Percentiles rank a stretch among this genome's conserved stretches.
Evolutionary conservation across 2,113 vertebrate genomes (phyloP).

Genomic region (Epinephelus moara): DNA sequence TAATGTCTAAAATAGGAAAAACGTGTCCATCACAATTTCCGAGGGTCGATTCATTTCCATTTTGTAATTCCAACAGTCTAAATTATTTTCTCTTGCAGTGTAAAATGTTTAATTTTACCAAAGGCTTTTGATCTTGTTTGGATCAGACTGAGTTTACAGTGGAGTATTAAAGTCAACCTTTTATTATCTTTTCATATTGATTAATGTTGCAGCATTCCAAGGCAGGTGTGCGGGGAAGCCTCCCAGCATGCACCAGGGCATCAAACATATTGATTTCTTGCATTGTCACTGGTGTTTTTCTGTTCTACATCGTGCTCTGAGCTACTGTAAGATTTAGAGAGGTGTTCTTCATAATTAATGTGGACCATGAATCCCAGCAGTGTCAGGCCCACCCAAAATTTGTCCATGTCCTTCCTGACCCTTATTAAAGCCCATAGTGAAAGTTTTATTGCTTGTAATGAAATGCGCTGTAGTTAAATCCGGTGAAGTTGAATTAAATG

Average conservation of each 20-base stretch:
- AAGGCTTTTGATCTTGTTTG: not conserved
- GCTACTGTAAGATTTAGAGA: not conserved
- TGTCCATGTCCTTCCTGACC: slow-evolving; percentile 7
- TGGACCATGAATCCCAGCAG: slow-evolving; percentile 3
- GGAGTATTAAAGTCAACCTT: not conserved
- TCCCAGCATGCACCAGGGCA: not conserved
- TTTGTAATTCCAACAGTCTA: not conserved
- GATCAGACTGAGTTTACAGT: not conserved
- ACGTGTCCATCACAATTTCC: not conserved
- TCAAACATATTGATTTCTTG: not conserved
- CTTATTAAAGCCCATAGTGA: slow-evolving; percentile 20
- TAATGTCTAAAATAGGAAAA: not conserved
- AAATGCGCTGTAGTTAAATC: slow-evolving; percentile 44
- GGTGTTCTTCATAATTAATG: slow-evolving; percentile 3
- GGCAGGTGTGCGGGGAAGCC: not conserved
- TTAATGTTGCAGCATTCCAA: not conserved
- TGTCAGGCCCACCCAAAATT: not conserved
- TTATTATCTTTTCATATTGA: not conserved
- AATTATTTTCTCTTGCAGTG: not conserved
- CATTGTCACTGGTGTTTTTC: not conserved
- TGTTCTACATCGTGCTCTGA: not conserved
- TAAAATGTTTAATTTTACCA: not conserved
- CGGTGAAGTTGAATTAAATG: slow-evolving; percentile 31
- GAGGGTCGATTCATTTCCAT: not conserved
- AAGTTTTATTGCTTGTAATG: slow-evolving; percentile 20